phyloP scores from a whole-genome alignment of 1,140 invertebrate species.

The Leptonema lineaticorne region DNA sequence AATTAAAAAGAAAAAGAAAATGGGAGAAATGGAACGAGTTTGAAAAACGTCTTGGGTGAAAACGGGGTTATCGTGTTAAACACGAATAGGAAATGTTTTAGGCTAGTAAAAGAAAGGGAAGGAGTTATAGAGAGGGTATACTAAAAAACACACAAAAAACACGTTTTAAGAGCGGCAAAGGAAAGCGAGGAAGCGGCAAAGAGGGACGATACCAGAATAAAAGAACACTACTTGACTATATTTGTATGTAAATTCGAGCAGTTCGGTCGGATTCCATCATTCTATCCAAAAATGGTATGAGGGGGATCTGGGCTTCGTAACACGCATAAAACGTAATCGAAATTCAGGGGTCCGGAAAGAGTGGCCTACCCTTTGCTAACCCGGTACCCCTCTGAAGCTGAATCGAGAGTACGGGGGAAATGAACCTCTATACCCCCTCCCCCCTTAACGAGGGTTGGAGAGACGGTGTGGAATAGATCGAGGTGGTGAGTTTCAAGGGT shows the following conservation, averaged over 20 bases:
- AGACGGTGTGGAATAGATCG: neutral
- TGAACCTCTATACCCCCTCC: neutral
- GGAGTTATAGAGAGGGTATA: neutral
- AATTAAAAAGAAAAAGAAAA: constrained; percentile 1
- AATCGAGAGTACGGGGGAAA: neutral
- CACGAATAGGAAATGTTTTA: neutral
- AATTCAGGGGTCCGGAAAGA: constrained; percentile 27
- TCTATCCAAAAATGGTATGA: no score
- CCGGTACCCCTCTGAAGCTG: neutral
- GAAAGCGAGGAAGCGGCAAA: neutral
- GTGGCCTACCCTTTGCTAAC: no score
- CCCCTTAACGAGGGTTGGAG: neutral
- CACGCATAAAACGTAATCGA: constrained; percentile 32
- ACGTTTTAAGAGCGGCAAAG: neutral
- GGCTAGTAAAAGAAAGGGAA: neutral
- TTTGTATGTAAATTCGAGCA: constrained; percentile 32
- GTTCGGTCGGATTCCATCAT: constrained; percentile 30
- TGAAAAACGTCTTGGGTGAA: neutral
- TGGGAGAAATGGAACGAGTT: neutral
- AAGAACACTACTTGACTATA: constrained; percentile 16
- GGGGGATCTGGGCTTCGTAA: constrained; percentile 1
- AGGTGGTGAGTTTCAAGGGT: neutral
- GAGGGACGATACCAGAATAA: neutral
- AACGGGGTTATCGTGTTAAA: constrained; percentile 13
- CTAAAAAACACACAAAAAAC: neutral